Conservation (phyloP, 1,140 invertebrate species). For the Philotrypesis tridentata region DNA sequence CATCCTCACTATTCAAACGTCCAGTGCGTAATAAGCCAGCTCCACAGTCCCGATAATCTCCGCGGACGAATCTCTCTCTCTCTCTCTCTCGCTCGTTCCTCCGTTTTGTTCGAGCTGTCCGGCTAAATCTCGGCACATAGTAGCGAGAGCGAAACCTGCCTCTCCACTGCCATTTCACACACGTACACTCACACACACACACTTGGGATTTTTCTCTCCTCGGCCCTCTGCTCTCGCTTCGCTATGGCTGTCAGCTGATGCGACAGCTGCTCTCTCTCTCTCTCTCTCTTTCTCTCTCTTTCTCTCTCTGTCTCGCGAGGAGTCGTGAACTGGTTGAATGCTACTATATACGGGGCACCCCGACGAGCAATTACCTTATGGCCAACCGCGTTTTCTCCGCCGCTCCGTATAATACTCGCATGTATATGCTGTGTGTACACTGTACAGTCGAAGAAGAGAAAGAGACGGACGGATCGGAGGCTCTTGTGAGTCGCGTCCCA, state of each 20-base stretch:
- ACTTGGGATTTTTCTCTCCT: not conserved
- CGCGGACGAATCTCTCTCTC: not conserved
- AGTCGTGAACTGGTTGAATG: conserved; percentile 13
- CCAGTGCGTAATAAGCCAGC: not conserved
- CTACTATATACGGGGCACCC: not conserved
- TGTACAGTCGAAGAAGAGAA: not conserved
- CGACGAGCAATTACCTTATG: not conserved
- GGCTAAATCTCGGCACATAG: not conserved
- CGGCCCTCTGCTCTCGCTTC: not conserved
- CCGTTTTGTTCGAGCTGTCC: not conserved
- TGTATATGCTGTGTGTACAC: no score
- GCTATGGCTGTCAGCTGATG: conserved; percentile 31
- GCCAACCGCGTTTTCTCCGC: not conserved
- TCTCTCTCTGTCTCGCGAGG: no score
- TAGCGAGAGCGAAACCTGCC: not conserved
- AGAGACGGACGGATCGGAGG: no score
- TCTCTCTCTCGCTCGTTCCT: not conserved
- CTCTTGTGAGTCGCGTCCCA: no score
- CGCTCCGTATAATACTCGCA: not conserved
- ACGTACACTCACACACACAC: not conserved
- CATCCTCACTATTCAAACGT: not conserved
- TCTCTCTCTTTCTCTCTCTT: no score
- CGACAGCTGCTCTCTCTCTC: conserved; percentile 40
- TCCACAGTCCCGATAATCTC: not conserved
- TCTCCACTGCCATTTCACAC: not conserved